A percentile compares a stretch with the other conserved stretches of the same genome.
Evolutionary conservation across 2,888 invertebrate genomes (phyloP).

Genomic region (Prenolepis imparis): DNA sequence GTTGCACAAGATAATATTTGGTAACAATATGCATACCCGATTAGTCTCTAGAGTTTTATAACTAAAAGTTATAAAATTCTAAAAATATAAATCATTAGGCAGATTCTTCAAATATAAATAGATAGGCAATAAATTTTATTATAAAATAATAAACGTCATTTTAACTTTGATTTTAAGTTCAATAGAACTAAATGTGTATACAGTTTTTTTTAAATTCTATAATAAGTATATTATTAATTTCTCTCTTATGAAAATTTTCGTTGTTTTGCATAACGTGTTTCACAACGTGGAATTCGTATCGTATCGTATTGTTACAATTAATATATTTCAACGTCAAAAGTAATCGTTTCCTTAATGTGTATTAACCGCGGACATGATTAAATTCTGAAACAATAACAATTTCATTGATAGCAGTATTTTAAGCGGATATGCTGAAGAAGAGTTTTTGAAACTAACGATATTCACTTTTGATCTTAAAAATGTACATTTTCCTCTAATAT

Average conservation of each 20-base stretch:
- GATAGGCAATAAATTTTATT: constrained; percentile 4
- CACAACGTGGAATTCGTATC: background rate
- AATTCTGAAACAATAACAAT: constrained; percentile 13
- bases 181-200: background rate
- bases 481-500: background rate
- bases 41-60: background rate
- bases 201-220: constrained; percentile 3
- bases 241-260: background rate
- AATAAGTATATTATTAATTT: constrained; percentile 7
- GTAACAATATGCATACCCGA: background rate
- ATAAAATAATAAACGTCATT: constrained; percentile 3
- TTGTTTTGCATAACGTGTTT: constrained; percentile 34
- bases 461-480: background rate
- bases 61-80: background rate
- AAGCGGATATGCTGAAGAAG: background rate
- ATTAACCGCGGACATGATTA: constrained; percentile 19
- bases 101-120: background rate
- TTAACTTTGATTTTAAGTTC: constrained; percentile 1
- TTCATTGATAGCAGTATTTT: constrained; percentile 6
- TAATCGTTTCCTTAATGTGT: constrained; percentile 27
- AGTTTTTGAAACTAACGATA: background rate
- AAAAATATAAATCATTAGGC: background rate
- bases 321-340: constrained; percentile 14
- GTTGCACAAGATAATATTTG: constrained; percentile 13
- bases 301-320: constrained; percentile 14